Percentiles rank a stretch among this genome's conserved stretches.
Conservation (phyloP, 2,888 invertebrate genomes). For the Drosophila affinis region DNA sequence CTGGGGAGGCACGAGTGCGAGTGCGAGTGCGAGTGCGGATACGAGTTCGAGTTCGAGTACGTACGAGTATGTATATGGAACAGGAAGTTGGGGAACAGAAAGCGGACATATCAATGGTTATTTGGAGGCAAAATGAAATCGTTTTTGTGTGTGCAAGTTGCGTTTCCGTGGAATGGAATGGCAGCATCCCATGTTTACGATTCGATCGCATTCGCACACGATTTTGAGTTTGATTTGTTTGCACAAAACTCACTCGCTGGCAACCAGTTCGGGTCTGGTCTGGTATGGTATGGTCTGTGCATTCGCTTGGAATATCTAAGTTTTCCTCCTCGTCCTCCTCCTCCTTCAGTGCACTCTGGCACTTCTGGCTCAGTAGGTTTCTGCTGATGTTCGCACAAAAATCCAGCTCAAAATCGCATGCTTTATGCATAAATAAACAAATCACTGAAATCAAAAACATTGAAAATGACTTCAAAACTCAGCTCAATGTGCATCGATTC, state of each 20-base stretch:
- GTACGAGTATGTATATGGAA: slow-evolving; percentile 10
- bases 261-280: not conserved
- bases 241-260: slow-evolving; percentile 59
- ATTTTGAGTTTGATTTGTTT: slow-evolving; percentile 80
- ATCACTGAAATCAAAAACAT: slow-evolving; percentile 80
- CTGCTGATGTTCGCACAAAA: slow-evolving; percentile 72
- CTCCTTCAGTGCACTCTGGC: too few species aligned
- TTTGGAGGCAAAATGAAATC: slow-evolving; percentile 76
- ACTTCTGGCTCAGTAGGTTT: slow-evolving; percentile 44
- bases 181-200: slow-evolving; percentile 67
- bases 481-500: slow-evolving; percentile 66
- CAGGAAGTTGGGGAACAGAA: slow-evolving; percentile 45
- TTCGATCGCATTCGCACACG: slow-evolving; percentile 69
- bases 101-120: slow-evolving; percentile 75
- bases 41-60: not conserved
- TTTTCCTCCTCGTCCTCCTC: slow-evolving; percentile 27
- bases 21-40: not conserved
- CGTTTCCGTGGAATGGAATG: slow-evolving; percentile 63
- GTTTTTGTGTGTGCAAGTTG: slow-evolving; percentile 72
- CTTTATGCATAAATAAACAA: slow-evolving; percentile 79
- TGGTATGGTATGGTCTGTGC: slow-evolving; percentile 32
- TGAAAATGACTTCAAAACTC: slow-evolving; percentile 75
- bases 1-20: not conserved
- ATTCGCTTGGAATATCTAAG: slow-evolving; percentile 78
- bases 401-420: slow-evolving; percentile 70